These are phyloP conservation scores for Micropterix aruncella DNA, from an alignment of 2,888 invertebrate species.

Conservation along the genomic window DNA sequence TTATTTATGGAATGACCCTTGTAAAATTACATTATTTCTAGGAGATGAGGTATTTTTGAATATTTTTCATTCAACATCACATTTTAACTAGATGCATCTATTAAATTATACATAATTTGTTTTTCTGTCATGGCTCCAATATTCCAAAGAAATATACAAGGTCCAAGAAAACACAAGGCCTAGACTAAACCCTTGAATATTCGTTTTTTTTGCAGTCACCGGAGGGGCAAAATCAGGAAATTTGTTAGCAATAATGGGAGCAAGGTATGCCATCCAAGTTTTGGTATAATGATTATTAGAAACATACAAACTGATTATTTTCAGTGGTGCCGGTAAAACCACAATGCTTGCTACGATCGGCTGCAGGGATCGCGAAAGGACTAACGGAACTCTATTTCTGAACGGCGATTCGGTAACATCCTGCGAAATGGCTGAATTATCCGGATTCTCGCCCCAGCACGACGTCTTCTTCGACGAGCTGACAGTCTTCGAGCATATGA, in stretches of 20 bases:
- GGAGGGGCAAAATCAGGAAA: neutral
- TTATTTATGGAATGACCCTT: no score
- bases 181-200: no score
- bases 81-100: no score
- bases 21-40: no score
- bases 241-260: neutral
- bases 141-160: no score
- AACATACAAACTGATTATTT: constrained; percentile 13
- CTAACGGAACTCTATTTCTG: constrained; percentile 54
- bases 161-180: no score
- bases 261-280: neutral
- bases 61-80: no score
- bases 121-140: no score
- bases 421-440: constrained; percentile 55
- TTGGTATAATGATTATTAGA: neutral
- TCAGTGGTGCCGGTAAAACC: constrained; percentile 66
- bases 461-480: constrained; percentile 68
- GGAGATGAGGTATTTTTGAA: no score
- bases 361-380: constrained; percentile 50
- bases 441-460: constrained; percentile 77
- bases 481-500: constrained; percentile 70
- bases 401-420: constrained; percentile 51
- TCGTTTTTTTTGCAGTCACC: neutral
- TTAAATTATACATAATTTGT: no score
- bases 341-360: constrained; percentile 61